phyloP scores from a whole-genome alignment of 1,140 invertebrate genomes.

The Diploscapter pachys region DNA sequence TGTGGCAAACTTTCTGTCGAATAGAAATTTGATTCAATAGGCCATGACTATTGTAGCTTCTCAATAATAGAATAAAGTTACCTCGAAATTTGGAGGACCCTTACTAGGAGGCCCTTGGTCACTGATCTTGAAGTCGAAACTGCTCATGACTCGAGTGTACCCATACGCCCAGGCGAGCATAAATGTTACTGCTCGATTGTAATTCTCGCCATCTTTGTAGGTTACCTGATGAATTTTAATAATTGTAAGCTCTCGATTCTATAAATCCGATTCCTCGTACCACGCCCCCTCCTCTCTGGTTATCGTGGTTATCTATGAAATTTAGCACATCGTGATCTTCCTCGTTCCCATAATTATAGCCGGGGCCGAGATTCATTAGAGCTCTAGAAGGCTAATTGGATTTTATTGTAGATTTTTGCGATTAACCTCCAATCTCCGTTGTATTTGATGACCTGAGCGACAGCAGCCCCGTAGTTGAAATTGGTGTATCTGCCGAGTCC shows the following conservation, averaged over 20 bases:
- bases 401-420: too few relatives aligned
- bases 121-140: constrained; percentile 60
- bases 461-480: constrained; percentile 68
- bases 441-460: constrained; percentile 54
- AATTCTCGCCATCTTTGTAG: constrained; percentile 59
- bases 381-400: not conserved
- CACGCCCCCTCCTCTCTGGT: constrained; percentile 57
- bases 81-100: constrained; percentile 35
- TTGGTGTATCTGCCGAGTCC: constrained; percentile 72
- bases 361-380: constrained; percentile 59
- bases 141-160: constrained; percentile 73
- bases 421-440: constrained; percentile 25
- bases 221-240: constrained; percentile 45
- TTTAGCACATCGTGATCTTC: constrained; percentile 57
- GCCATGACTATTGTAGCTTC: too few relatives aligned
- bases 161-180: constrained; percentile 77
- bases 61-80: not conserved
- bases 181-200: constrained; percentile 74
- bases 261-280: too few relatives aligned
- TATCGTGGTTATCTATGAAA: constrained; percentile 64
- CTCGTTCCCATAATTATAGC: constrained; percentile 51
- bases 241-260: not conserved
- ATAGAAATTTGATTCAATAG: too few relatives aligned
- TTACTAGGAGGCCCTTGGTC: constrained; percentile 44
- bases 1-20: too few relatives aligned